Base-by-base conservation (phyloP, 2,797 vertebrate genomes). In the Acrossocheilus wenchowensis region DNA sequence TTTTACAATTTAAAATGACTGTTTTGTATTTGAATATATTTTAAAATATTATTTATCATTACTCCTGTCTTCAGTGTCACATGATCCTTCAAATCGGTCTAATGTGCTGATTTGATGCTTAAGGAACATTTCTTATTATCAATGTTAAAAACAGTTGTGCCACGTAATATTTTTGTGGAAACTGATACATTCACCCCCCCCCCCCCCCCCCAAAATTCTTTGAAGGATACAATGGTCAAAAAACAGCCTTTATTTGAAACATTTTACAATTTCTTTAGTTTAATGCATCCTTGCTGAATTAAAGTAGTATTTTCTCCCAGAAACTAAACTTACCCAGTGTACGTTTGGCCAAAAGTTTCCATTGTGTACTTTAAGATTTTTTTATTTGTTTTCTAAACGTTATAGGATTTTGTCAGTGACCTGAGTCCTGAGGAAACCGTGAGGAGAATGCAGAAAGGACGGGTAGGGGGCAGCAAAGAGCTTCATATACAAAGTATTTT, bases 341-440 rank as follows among this genome's bases (percentile, higher is more conserved):
- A 2, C n/a, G 19, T 19, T 23, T 78, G 34, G 34, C 21, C 11
- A 50, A 39, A 10, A 26, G 8, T n/a, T 36, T 30, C n/a, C 43
- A 14, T 2, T 57, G 71, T 34, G 52, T 12, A 81, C 7, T 50
- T 48, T 68, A 4, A 50, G 10, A 34, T 19, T 19, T 43, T 23
- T 62, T 62, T 30, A 26, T 8, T 26, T 66, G 17, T 86, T 83
- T 50, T 78, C 6, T 8, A 66, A 48, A 74, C 89, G 78, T 93
- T 91, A 30, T 92, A 99, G 98, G 98, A 99, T 92, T 97, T 96
- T 80, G 93, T 94, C 81, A 95, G 94, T 85, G 97, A 98, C 78
- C 97, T 97, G 97, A 97, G 95, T 12, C 95, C 95, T 8, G 96
- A 95, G 88, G 97, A 98, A 79, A 97, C 97, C 0, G 93, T 98